Conservation (phyloP, 2,888 invertebrate species). For the Lasius fuliginosus region DNA sequence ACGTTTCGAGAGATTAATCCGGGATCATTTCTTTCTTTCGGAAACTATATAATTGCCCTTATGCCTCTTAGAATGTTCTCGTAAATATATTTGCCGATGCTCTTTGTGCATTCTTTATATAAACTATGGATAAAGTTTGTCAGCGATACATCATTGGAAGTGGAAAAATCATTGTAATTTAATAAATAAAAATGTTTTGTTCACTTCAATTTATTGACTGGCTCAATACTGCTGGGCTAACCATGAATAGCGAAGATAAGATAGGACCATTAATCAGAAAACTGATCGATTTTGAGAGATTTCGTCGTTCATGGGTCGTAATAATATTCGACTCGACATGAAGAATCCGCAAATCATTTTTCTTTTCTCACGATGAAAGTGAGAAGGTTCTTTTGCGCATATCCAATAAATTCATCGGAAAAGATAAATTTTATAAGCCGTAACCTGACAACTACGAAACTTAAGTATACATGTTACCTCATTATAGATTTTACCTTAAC, state of each 20-base stretch:
- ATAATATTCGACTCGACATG: not conserved
- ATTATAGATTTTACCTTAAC: not conserved
- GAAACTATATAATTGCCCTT: too few relatives aligned
- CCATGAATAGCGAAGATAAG: slow-evolving; percentile 19
- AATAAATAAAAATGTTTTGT: not conserved
- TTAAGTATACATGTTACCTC: not conserved
- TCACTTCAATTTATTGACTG: slow-evolving; percentile 28
- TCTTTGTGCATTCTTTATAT: not conserved
- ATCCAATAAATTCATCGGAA: not conserved
- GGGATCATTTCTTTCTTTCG: too few relatives aligned
- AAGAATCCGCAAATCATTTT: not conserved
- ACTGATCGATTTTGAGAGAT: slow-evolving; percentile 25
- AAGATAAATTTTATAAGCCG: not conserved
- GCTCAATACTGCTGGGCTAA: not conserved
- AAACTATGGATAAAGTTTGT: not conserved
- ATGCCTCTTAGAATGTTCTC: not conserved
- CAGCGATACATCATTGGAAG: not conserved
- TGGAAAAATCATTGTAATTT: not conserved
- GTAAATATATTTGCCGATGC: not conserved
- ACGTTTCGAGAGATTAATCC: not conserved
- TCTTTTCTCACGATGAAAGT: not conserved
- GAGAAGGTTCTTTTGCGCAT: not conserved
- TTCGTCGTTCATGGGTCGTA: not conserved
- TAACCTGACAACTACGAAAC: not conserved
- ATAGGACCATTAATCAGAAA: slow-evolving; percentile 15